Evolutionary conservation across 2,113 vertebrate genomes (phyloP), one percentile per base, ranked within the genome.

Genomic region (Ellobius talpinus): DNA sequence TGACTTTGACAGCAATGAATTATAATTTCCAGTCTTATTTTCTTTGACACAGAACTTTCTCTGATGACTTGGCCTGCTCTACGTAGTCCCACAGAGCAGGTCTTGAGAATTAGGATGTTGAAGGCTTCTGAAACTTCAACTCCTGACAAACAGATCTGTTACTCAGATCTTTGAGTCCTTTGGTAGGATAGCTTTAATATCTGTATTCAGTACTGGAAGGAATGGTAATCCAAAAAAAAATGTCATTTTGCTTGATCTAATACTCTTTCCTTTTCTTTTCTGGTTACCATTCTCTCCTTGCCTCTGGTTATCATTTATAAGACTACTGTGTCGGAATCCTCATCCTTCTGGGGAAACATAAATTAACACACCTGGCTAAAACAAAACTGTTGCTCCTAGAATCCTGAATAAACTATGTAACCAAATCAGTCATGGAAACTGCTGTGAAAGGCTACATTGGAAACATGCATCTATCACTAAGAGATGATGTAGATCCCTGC

Each of bases 11-110:
- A 36, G 42, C 24, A 95, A 21, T n/a, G 10, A 93, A 81, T 79
- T 86, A 42, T 36, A 76, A 58, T 93, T 42, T 47, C 3, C 13
- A 63, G 4, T 52, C 47, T 87, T 7, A 4, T 50, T 82, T 29
- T 89, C 79, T 96, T 91, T 91, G 50, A 87, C 42, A 91, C 45
- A 90, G 26, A 70, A 36, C 7, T 79, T 97, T 89, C 84, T 33
- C 47, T 74, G 79, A 50, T 52, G 90, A 42, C 31, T 84, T 55
- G n/a, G n/a, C 42, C 42, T 42, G 6, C 5, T 82, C 74, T 87
- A 33, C 29, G n/a, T 89, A 76, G 45, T 91, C 68, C 50, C 72
- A 21, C 36, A 93, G 13, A 47, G 36, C 55, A 96, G 36, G 17
- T 78, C 45, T 84, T 39, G 90, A 89, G 36, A 82, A n/a, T 85